Evolutionary conservation across 2,113 vertebrate genomes (phyloP).

Genomic region (Laticauda colubrina): DNA sequence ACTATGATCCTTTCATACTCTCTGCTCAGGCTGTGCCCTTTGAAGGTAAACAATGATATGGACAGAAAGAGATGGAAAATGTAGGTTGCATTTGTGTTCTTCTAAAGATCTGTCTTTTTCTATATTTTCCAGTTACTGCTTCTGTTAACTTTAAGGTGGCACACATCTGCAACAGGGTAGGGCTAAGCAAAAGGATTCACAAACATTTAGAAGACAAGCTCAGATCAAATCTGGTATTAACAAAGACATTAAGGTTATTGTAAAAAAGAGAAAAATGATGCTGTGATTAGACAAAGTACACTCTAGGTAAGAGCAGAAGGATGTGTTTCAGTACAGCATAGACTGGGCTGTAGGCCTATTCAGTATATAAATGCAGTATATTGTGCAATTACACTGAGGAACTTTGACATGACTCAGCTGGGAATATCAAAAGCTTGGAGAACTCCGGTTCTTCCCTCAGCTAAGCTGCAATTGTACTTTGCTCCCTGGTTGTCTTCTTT

Average conservation of each 20-base stretch:
- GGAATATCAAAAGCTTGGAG: neutral
- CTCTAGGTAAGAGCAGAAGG: neutral
- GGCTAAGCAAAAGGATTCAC: neutral
- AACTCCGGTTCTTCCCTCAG: neutral
- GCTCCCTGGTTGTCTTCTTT: neutral
- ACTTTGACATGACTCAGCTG: neutral
- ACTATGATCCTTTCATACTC: slow-evolving; percentile 84
- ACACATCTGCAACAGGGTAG: neutral
- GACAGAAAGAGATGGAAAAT: neutral
- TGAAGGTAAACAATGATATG: slow-evolving; percentile 69
- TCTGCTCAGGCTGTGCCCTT: slow-evolving; percentile 74
- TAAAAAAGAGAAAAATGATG: neutral
- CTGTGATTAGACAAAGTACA: neutral
- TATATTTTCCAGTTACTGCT: neutral
- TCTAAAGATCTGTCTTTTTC: neutral
- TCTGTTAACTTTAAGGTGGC: neutral
- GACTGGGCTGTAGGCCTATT: too few relatives aligned
- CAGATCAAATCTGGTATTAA: neutral
- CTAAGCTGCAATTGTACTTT: neutral
- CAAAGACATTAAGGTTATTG: neutral
- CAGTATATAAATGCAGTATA: neutral
- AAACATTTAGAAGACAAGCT: neutral
- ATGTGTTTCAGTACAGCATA: neutral
- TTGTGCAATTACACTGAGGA: neutral
- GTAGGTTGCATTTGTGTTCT: neutral